phyloP scores from a whole-genome alignment of 1,140 invertebrate genomes.

The Nixonia krombeini region DNA sequence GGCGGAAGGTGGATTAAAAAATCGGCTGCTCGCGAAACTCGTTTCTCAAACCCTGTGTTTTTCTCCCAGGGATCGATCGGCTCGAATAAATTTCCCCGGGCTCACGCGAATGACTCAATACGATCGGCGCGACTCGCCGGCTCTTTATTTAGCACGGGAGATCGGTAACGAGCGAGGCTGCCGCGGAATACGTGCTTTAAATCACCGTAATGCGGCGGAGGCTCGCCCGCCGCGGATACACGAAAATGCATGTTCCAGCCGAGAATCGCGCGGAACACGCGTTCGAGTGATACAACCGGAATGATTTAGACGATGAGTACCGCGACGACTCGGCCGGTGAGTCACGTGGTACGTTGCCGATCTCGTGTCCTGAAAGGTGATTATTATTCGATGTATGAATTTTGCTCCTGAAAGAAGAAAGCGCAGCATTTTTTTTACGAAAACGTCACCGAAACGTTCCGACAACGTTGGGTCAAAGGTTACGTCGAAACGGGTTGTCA shows the following conservation, averaged over 20 bases:
- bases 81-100: too few species aligned
- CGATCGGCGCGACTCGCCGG: not conserved
- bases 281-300: slow-evolving; percentile 28
- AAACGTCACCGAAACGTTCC: slow-evolving; percentile 40
- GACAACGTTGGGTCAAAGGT: too few species aligned
- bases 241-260: slow-evolving; percentile 38
- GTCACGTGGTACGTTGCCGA: slow-evolving; percentile 35
- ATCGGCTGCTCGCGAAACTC: too few species aligned
- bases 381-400: too few species aligned
- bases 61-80: too few species aligned
- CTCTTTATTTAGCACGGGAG: not conserved
- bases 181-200: slow-evolving; percentile 11
- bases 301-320: slow-evolving; percentile 41
- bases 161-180: not conserved
- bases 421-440: too few species aligned
- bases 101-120: slow-evolving; percentile 4
- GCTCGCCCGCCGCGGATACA: slow-evolving; percentile 13
- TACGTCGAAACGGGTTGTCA: too few species aligned
- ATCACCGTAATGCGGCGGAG: slow-evolving; percentile 36
- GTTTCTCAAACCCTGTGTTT: too few species aligned
- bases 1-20: too few species aligned
- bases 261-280: slow-evolving; percentile 30
- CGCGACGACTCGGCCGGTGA: slow-evolving; percentile 31
- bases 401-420: too few species aligned
- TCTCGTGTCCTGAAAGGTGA: too few species aligned